A percentile compares a stretch with the other conserved stretches of the same genome.
These are phyloP conservation scores for Leptothorax acervorum DNA, from an alignment of 2,888 invertebrate genomes.

Conservation along the genomic window DNA sequence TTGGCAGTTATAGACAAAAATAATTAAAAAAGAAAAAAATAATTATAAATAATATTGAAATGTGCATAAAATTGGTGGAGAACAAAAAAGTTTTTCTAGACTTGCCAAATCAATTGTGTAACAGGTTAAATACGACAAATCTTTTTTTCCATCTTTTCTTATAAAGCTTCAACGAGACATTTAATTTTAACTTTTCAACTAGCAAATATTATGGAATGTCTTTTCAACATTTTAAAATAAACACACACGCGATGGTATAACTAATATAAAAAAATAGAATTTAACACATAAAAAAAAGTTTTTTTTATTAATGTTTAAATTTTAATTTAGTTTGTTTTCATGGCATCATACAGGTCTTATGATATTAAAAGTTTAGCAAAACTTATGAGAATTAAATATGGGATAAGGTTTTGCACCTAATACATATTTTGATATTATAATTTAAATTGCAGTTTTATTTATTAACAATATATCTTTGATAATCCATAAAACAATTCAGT, in stretches of 20 bases:
- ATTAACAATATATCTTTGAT: background rate
- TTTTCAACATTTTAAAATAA: background rate
- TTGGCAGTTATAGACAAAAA: no score
- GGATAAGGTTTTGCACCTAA: background rate
- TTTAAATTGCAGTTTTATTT: background rate
- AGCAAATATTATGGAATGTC: background rate
- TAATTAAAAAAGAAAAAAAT: no score
- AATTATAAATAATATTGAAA: no score
- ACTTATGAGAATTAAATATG: background rate
- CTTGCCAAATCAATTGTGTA: background rate
- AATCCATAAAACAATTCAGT: background rate
- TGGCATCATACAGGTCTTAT: no score
- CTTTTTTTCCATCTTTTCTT: background rate
- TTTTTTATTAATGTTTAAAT: background rate
- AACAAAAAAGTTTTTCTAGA: no score
- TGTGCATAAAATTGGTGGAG: no score
- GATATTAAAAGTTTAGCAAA: background rate
- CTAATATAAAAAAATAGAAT: background rate
- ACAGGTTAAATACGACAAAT: background rate
- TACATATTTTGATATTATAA: background rate
- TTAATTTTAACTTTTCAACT: background rate
- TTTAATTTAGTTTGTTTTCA: no score
- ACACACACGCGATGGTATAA: background rate
- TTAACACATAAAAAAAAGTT: background rate
- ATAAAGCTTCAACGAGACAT: background rate